Evolutionary conservation across 2,888 invertebrate species (phyloP).

Genomic region (Microplitis deprimator): DNA sequence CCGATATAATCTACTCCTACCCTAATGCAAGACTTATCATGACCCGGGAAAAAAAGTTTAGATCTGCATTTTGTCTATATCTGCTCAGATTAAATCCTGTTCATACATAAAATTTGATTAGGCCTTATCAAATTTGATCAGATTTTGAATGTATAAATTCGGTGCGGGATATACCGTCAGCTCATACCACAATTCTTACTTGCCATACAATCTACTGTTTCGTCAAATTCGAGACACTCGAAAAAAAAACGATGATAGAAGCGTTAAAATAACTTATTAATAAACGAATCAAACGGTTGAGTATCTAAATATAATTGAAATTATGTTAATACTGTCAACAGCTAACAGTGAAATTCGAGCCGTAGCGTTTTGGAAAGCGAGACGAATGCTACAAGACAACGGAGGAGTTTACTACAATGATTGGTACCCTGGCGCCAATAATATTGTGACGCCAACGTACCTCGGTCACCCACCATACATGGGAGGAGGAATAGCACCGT

Average conservation of each 20-base stretch:
- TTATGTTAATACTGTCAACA: constrained; percentile 41
- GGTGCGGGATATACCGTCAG: too few species aligned
- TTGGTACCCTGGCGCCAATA: constrained; percentile 40
- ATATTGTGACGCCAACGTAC: constrained; percentile 59
- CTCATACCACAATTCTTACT: too few species aligned
- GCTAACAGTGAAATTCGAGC: constrained; percentile 57
- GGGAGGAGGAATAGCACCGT: constrained; percentile 54
- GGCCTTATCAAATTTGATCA: too few species aligned
- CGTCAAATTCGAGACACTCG: too few species aligned
- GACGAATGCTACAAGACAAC: constrained; percentile 50
- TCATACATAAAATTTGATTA: too few species aligned
- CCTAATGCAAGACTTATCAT: too few species aligned
- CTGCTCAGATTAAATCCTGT: too few species aligned
- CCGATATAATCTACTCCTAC: too few species aligned
- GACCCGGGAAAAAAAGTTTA: too few species aligned
- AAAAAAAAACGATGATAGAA: neutral
- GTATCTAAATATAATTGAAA: neutral
- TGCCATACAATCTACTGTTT: too few species aligned
- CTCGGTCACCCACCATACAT: constrained; percentile 59
- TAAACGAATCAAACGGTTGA: neutral
- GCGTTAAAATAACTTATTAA: neutral
- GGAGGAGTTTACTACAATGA: constrained; percentile 46
- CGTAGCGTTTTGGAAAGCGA: constrained; percentile 54
- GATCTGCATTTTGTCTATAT: too few species aligned
- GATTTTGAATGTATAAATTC: too few species aligned